Evolutionary conservation across 2,888 invertebrate genomes (phyloP).

Genomic region (Bombylius major): DNA sequence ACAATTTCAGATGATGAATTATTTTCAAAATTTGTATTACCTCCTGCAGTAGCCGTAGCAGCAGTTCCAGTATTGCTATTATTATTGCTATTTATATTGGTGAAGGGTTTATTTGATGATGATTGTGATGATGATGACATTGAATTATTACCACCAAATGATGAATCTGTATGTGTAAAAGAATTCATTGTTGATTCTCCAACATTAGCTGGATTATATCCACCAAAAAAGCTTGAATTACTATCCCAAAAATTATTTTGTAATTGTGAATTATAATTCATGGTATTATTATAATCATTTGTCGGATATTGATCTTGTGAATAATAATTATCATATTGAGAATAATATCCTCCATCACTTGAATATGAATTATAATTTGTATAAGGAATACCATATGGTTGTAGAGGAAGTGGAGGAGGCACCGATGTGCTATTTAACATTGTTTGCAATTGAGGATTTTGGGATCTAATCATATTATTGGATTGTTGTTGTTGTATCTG

Average conservation of each 20-base stretch:
- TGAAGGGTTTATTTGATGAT: not conserved
- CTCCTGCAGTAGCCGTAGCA: no score
- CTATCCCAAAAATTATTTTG: conserved; percentile 9
- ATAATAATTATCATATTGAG: conserved; percentile 9
- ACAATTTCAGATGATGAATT: conserved; percentile 28
- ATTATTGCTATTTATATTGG: not conserved
- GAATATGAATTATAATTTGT: not conserved
- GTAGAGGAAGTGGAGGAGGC: not conserved
- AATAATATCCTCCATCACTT: not conserved
- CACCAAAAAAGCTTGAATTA: not conserved
- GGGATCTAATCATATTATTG: not conserved
- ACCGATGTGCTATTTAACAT: not conserved
- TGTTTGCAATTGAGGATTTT: not conserved
- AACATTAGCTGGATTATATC: not conserved
- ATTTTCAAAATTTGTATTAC: not conserved
- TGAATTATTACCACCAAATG: not conserved
- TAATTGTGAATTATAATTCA: conserved; percentile 2
- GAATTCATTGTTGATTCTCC: not conserved
- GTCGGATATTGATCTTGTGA: conserved; percentile 8
- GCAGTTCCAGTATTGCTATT: no score
- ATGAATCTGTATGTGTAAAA: not conserved
- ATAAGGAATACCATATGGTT: not conserved
- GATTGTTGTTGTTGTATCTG: conserved; percentile 1
- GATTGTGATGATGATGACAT: not conserved
- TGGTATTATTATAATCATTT: conserved; percentile 5